These are phyloP conservation scores for Danaus plexippus DNA, from an alignment of 1,140 invertebrate species.

Conservation along the genomic window DNA sequence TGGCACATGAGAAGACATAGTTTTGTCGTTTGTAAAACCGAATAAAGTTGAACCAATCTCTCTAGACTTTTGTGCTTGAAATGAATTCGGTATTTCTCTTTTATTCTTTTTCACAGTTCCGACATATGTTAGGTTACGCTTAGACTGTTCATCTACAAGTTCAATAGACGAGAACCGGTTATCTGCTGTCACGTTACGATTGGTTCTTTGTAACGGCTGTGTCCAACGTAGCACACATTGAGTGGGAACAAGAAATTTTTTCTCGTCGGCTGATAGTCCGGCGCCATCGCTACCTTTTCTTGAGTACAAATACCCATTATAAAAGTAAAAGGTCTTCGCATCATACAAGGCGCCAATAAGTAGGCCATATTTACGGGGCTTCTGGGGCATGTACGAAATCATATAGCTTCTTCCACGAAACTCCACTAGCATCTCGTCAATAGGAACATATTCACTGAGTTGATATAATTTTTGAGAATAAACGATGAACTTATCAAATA, in stretches of 20 bases:
- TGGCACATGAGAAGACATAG: constrained; percentile 10
- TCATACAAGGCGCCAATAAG: no score
- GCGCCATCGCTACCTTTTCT: constrained; percentile 1
- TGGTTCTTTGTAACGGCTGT: no score
- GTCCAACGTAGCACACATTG: constrained; percentile 4
- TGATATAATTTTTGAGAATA: no score
- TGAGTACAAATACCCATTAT: no score
- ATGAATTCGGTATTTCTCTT: constrained; percentile 8
- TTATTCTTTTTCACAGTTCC: constrained; percentile 8
- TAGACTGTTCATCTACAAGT: constrained; percentile 4
- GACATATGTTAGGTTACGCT: constrained; percentile 7
- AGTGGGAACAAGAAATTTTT: constrained; percentile 5
- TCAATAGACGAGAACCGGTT: constrained; percentile 10
- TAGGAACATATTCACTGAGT: no score
- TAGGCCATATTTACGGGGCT: no score
- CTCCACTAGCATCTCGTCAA: no score
- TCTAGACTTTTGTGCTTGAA: neutral
- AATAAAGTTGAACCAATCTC: constrained; percentile 13
- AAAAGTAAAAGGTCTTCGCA: no score
- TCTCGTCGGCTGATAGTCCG: constrained; percentile 3
- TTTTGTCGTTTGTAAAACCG: constrained; percentile 31
- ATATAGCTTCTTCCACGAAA: no score
- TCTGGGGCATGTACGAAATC: no score
- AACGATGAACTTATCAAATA: constrained; percentile 46
- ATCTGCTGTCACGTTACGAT: neutral